These are phyloP conservation scores for Solea senegalensis DNA, from an alignment of 2,113 vertebrate species.

Conservation along the genomic window DNA sequence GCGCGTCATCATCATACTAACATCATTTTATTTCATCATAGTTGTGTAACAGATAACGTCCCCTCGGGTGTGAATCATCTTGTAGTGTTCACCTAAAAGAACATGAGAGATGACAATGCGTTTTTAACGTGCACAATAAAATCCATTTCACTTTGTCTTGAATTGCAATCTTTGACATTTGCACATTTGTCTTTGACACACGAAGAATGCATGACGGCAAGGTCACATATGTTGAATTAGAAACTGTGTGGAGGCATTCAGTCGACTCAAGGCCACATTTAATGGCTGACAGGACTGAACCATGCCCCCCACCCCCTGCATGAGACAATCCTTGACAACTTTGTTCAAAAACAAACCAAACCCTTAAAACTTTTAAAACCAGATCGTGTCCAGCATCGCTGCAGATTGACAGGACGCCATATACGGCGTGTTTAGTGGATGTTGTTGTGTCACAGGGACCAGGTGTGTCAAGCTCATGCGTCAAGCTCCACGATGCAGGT, in stretches of 20 bases:
- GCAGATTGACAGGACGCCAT: not conserved
- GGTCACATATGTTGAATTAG: not conserved
- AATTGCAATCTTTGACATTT: not conserved
- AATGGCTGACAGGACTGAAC: not conserved
- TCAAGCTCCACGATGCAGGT: slow-evolving; percentile 14
- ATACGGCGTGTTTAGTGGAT: not conserved
- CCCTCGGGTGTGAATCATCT: no score
- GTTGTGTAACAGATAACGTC: no score
- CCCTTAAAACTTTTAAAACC: not conserved
- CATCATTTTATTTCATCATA: no score
- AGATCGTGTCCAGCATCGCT: not conserved
- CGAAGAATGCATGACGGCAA: not conserved
- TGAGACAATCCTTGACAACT: not conserved
- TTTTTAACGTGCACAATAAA: not conserved
- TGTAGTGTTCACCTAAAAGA: no score
- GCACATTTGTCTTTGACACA: not conserved
- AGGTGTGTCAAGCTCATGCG: slow-evolving; percentile 24
- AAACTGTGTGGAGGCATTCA: not conserved
- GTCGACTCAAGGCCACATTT: slow-evolving; percentile 1
- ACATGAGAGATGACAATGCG: no score
- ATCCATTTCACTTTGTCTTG: no score
- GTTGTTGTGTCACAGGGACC: slow-evolving; percentile 26
- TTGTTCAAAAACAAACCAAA: slow-evolving; percentile 6
- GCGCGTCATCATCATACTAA: no score
- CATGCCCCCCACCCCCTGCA: not conserved